These are phyloP conservation scores for Phthorimaea operculella DNA, from an alignment of 1,140 invertebrate species.

Conservation along the genomic window DNA sequence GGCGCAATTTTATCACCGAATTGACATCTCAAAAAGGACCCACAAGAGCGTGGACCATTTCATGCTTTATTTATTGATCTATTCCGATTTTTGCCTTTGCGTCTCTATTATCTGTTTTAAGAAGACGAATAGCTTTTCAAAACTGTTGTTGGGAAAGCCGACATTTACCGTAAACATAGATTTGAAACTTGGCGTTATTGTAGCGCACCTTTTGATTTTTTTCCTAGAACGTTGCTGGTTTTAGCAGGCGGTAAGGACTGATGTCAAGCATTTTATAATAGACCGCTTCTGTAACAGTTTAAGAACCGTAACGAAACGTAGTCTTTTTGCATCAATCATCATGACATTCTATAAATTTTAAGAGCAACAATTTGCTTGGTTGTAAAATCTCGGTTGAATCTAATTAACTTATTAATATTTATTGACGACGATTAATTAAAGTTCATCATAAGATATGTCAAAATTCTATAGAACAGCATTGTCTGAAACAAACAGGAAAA, in stretches of 20 bases:
- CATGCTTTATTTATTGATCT: no score
- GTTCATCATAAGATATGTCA: no score
- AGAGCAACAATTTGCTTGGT: no score
- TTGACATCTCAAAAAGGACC: not conserved
- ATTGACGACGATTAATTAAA: no score
- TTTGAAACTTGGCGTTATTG: not conserved
- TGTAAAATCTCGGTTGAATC: no score
- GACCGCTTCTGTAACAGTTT: not conserved
- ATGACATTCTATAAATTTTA: not conserved
- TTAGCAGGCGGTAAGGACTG: not conserved
- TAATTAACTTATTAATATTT: no score
- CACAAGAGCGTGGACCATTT: not conserved
- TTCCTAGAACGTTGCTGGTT: not conserved
- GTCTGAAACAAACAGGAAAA: no score
- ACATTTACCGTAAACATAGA: conserved; percentile 10
- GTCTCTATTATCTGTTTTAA: conserved; percentile 11
- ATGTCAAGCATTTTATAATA: not conserved
- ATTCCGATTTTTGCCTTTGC: conserved; percentile 12
- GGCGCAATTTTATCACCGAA: conserved; percentile 10
- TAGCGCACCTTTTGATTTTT: not conserved
- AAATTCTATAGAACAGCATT: no score
- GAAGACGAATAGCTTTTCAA: conserved; percentile 2
- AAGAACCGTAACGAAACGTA: not conserved
- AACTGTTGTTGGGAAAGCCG: conserved; percentile 2
- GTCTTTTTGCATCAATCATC: not conserved